Evolutionary conservation across 2,113 vertebrate genomes (phyloP).

Genomic region (Cyanistes caeruleus): DNA sequence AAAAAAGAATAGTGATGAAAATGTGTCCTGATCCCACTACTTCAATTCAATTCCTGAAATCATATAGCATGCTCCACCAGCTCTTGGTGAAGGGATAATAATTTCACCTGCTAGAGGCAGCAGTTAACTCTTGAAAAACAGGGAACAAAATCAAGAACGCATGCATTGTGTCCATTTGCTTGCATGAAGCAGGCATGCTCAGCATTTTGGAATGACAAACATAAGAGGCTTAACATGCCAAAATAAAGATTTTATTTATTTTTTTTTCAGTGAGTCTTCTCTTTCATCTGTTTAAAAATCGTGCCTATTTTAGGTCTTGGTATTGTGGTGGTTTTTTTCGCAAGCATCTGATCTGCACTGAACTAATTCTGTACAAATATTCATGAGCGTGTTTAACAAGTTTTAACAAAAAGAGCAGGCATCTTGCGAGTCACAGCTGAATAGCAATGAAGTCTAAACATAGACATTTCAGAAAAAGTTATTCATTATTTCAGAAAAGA

Average conservation of each 20-base stretch:
- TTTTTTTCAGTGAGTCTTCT: background rate
- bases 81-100: background rate
- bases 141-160: background rate
- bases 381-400: background rate
- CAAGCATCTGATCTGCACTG: background rate
- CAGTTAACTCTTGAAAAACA: background rate
- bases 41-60: slow-evolving; percentile 6
- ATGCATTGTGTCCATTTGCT: background rate
- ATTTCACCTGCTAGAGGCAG: slow-evolving; percentile 56
- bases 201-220: slow-evolving; percentile 7
- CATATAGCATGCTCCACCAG: background rate
- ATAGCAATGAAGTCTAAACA: background rate
- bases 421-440: slow-evolving; percentile 19
- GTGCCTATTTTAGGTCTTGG: background rate
- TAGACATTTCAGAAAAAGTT: background rate
- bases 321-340: background rate
- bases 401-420: slow-evolving; percentile 1
- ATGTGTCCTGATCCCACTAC: background rate
- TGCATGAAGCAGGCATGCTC: background rate
- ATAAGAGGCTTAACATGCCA: background rate
- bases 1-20: background rate
- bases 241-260: background rate
- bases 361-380: slow-evolving; percentile 8
- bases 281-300: background rate
- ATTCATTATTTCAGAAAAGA: background rate